phyloP scores from a whole-genome alignment of 2,888 invertebrate species.

The Orthosia incerta region DNA sequence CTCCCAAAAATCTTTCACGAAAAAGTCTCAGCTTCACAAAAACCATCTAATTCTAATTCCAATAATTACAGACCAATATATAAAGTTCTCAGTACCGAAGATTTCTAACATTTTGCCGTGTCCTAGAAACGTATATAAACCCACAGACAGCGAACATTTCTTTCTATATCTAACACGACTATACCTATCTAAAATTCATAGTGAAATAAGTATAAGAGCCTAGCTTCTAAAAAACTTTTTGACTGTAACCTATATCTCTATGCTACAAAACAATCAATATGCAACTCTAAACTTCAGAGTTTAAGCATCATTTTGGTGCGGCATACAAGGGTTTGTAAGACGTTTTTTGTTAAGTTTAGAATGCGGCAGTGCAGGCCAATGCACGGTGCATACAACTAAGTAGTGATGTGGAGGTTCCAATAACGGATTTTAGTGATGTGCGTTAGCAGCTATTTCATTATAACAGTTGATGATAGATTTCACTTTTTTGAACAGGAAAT shows the following conservation, averaged over 20 bases:
- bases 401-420: conserved; percentile 82
- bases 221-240: conserved; percentile 86
- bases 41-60: background rate
- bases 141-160: conserved; percentile 86
- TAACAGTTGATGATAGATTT: conserved; percentile 5
- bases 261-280: conserved; percentile 4
- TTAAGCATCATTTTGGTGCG: conserved; percentile 63
- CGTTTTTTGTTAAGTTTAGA: conserved; percentile 68
- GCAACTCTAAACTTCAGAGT: background rate
- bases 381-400: conserved; percentile 91
- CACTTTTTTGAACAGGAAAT: background rate
- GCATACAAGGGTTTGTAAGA: conserved; percentile 62
- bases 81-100: conserved; percentile 73
- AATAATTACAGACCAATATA: conserved; percentile 75
- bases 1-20: background rate
- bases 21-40: background rate
- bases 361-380: conserved; percentile 89
- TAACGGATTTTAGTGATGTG: conserved; percentile 63
- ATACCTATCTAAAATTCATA: conserved; percentile 91
- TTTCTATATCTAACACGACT: conserved; percentile 87
- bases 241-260: conserved; percentile 35
- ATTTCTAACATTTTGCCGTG: conserved; percentile 87
- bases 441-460: conserved; percentile 53
- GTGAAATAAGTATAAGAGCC: conserved; percentile 89
- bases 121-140: conserved; percentile 89